Conservation (phyloP, 2,888 invertebrate genomes). For the Chaetogeoica ovagalla region DNA sequence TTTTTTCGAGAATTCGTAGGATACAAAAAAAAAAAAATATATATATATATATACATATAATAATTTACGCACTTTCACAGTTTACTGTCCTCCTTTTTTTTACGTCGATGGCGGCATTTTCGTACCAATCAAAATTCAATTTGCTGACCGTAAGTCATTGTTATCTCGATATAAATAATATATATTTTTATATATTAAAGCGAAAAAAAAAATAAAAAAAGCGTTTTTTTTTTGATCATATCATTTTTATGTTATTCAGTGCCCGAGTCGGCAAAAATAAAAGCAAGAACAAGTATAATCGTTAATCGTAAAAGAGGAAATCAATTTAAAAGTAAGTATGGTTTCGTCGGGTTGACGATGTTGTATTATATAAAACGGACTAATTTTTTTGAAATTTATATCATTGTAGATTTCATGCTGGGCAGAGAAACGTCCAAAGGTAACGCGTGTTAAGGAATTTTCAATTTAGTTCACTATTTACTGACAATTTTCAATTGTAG, state of each 20-base stretch:
- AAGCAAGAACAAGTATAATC: constrained; percentile 8
- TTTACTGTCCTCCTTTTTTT: constrained; percentile 14
- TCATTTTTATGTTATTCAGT: neutral
- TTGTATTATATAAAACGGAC: neutral
- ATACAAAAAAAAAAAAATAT: neutral
- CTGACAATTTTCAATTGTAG: neutral
- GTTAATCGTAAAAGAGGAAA: constrained; percentile 36
- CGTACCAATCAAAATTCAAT: constrained; percentile 19
- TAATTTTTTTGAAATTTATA: neutral
- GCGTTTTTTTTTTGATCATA: neutral
- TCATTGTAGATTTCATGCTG: constrained; percentile 37
- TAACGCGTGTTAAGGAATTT: neutral
- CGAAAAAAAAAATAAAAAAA: too few relatives aligned
- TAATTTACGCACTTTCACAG: constrained; percentile 6
- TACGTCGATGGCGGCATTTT: constrained; percentile 1
- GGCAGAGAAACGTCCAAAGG: constrained; percentile 38
- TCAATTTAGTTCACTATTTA: neutral
- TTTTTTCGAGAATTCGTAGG: neutral
- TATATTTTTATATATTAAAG: neutral
- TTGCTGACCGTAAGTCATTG: constrained; percentile 25
- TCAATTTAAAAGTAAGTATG: constrained; percentile 51
- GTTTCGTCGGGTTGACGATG: neutral
- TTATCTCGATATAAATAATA: neutral
- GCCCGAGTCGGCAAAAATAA: constrained; percentile 14
- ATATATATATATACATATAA: neutral